Base-by-base conservation (phyloP, 1,140 invertebrate genomes). In the Amphibalanus amphitrite region DNA sequence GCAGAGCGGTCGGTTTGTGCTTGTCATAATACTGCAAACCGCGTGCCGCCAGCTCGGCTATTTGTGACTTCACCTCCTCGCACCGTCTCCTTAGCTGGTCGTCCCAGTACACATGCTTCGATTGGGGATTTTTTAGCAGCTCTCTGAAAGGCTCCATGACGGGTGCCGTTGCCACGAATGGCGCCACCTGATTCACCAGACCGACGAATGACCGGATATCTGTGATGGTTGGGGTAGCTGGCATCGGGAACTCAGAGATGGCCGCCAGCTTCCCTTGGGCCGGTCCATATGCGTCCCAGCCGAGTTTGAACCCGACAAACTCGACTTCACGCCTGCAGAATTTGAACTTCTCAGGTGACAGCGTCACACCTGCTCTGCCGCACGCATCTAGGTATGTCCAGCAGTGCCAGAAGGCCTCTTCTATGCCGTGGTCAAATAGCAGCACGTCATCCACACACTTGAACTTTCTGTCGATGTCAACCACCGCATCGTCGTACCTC, bases 331-430 rank as follows among this genome's bases (percentile, higher is more conserved):
- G 69, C 29, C 67, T 72, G 71, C 67, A 72, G 67, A 72, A 72
- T 3, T 64, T 33, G 25, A 72, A 72, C 71, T 72, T 72, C 33
- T 72, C 71, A 15, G 71, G 71, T 6, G 68, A n/a, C 29, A 72
- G 71, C 1, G 71, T 67, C 25, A 72, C 33, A 3, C 71, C 67
- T 40, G 28, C 59, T 40, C 70, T 40, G 4, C 28, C 28, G 29
- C 71, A 72, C 71, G 10, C 70, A 23, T 29, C 23, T 1, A 70
- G 67, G 67, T 69, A 71, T 6, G 67, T 8, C 28, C 70, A 70
- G 25, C 68, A 69, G 71, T 72, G 71, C 71, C 64, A 72, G 67
- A 72, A 72, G 0, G 67, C 71, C 25, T 70, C 67, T 59, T 23
- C 25, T 20, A 67, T 17, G 13, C 67, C 70, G 67, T 23, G 10